Percentiles rank a stretch among this genome's conserved stretches.
phyloP scores from a whole-genome alignment of 2,113 vertebrate genomes.

The Alexandromys fortis region DNA sequence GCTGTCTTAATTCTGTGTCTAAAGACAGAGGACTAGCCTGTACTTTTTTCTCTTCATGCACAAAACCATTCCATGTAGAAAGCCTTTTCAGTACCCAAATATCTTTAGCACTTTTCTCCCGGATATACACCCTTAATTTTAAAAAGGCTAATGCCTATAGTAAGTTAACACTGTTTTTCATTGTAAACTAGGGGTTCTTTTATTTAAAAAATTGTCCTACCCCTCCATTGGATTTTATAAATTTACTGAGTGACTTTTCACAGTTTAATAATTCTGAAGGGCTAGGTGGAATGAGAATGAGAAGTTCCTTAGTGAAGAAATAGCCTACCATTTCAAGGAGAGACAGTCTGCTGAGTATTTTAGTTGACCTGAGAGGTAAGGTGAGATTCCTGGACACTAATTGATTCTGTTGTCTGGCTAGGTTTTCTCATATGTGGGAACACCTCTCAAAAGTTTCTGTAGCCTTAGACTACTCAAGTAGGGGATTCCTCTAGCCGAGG shows the following conservation, averaged over 20 bases:
- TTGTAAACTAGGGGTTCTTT: slow-evolving; percentile 53
- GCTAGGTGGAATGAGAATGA: slow-evolving; percentile 28
- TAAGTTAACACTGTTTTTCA: slow-evolving; percentile 15
- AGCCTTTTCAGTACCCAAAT: slow-evolving; percentile 24
- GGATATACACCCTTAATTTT: slow-evolving; percentile 14
- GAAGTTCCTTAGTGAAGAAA: slow-evolving; percentile 47
- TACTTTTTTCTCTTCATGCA: not conserved
- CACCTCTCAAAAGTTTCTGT: not conserved
- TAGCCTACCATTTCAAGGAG: slow-evolving; percentile 7
- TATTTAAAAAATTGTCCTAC: slow-evolving; percentile 13
- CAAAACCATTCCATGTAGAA: slow-evolving; percentile 47
- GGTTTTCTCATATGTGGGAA: not conserved
- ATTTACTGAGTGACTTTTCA: slow-evolving; percentile 42
- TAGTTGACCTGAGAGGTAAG: slow-evolving; percentile 51
- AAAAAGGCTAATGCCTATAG: slow-evolving; percentile 41
- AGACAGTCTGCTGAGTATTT: not conserved
- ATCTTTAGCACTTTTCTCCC: slow-evolving; percentile 29
- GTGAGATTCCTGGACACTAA: slow-evolving; percentile 53
- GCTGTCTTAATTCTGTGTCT: not conserved
- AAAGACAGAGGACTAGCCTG: slow-evolving; percentile 30
- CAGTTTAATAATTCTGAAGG: slow-evolving; percentile 51
- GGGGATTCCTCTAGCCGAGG: not conserved
- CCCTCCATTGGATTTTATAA: not conserved
- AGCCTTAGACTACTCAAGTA: not conserved
- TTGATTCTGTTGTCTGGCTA: slow-evolving; percentile 47